These are phyloP conservation scores for Tragelaphus scriptus DNA, from an alignment of 2,113 vertebrate genomes.

Conservation along the genomic window DNA sequence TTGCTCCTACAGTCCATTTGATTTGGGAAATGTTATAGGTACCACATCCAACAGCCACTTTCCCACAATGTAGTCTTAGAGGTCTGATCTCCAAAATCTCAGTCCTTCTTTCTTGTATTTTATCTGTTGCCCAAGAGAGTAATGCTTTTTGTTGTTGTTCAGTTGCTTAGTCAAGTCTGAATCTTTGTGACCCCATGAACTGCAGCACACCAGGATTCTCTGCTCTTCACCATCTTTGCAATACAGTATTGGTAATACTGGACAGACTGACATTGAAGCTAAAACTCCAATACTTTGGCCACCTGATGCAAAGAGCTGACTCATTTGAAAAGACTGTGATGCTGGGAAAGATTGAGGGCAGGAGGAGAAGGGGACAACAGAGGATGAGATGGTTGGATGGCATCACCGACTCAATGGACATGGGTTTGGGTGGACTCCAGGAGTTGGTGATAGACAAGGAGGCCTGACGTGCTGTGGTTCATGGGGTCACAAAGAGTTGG, in stretches of 20 bases:
- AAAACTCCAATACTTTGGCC: not conserved
- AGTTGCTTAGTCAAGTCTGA: not conserved
- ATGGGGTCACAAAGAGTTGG: fast-evolving
- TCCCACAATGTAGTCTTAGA: not conserved
- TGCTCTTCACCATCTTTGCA: not conserved
- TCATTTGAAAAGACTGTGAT: not conserved
- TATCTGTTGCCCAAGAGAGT: not conserved
- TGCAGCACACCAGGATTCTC: not conserved
- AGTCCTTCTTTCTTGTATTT: not conserved
- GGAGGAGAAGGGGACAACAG: not conserved
- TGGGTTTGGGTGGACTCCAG: not conserved
- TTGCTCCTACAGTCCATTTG: not conserved
- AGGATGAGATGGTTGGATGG: not conserved
- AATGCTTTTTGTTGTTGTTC: not conserved
- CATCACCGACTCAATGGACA: not conserved
- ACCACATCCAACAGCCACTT: not conserved
- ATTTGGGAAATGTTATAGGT: not conserved
- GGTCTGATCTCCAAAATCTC: not conserved
- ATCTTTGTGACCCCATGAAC: not conserved
- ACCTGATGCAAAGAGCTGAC: not conserved
- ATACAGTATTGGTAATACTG: not conserved
- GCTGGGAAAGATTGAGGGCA: not conserved
- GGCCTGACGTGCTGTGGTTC: not conserved
- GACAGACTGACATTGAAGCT: not conserved
- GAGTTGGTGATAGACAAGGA: not conserved